Evolutionary conservation across 1,140 invertebrate species (phyloP), one percentile per base, ranked within the genome.

Genomic region (Drosophila cardini): DNA sequence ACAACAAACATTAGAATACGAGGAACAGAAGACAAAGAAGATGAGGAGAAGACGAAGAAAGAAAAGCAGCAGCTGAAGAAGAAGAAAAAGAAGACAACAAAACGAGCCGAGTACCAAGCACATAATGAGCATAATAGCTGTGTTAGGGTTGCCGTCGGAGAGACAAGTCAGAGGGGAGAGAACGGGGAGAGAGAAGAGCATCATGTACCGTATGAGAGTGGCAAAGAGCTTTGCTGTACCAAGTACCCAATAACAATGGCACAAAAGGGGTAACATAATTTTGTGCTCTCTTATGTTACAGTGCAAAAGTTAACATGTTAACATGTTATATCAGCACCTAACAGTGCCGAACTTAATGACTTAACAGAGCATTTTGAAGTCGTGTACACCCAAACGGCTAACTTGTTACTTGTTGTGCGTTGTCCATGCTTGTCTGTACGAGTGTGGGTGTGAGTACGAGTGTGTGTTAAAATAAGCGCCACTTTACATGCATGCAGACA

Each of bases 61-160:
- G 4, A 26, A 26, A 26, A 40, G n/a, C 38, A 36, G 11, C 21
- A 26, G 11, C 21, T 4, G 45, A 62, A 8, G 18, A 21, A 2
- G 4, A 53, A n/a, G 13, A 38, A 8, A 16, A 45, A 52, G 65
- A 65, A 45, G 62, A 55, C 62, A 50, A 65, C 56, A 80, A 79
- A 80, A 80, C 63, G 55, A 79, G 77, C 71, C 77, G 69, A 80
- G 78, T 67, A 74, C 58, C 71, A 62, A 80, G 78, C 64, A 80
- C 78, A 80, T 80, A 80, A 80, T 80, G 78, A 80, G 78, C 77
- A 80, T 80, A 80, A 80, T 80, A 77, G 78, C 70, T 78, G 58
- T 63, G 71, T 69, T 62, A 30, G 46, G 32, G 61, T n/a, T 61
- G 60, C 45, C 21, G 13, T 9, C 8, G 26, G 53, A 36, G 55